Percentiles rank a stretch among this genome's conserved stretches.
These are phyloP conservation scores for Rhagologus leucostigma DNA, from an alignment of 2,113 vertebrate species.

Conservation along the genomic window DNA sequence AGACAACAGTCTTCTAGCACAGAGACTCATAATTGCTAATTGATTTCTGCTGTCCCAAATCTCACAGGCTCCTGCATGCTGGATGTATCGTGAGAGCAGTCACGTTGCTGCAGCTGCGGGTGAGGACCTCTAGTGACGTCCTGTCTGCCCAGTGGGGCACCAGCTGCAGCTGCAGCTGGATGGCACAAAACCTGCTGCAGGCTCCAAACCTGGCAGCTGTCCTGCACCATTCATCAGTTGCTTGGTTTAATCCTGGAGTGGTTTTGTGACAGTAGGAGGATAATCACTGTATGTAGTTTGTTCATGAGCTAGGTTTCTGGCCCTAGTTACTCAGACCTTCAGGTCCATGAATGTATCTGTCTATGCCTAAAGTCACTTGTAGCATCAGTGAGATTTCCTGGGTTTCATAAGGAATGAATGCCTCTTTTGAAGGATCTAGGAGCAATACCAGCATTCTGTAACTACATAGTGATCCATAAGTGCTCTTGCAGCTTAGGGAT, in stretches of 20 bases:
- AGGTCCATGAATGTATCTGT: neutral
- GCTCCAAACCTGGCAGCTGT: neutral
- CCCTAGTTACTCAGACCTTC: neutral
- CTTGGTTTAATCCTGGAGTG: neutral
- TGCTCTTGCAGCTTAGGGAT: neutral
- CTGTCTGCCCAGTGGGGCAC: neutral
- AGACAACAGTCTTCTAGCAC: neutral
- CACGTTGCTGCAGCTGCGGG: rapidly evolving
- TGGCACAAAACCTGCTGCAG: neutral
- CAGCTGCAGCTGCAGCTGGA: neutral
- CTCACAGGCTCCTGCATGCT: rapidly evolving
- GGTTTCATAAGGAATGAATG: neutral
- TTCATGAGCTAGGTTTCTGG: neutral
- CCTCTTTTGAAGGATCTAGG: neutral
- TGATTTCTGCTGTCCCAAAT: neutral
- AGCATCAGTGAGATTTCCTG: neutral
- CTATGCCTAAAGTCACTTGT: neutral
- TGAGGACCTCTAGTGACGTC: neutral
- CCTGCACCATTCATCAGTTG: neutral
- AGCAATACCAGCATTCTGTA: neutral
- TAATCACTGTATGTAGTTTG: neutral
- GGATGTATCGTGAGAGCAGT: neutral
- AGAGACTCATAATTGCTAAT: neutral
- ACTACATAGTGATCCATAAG: neutral
- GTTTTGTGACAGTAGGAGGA: neutral